A percentile compares a stretch with the other conserved stretches of the same genome.
Conservation (phyloP, 1,140 invertebrate genomes). For the Ladona fulva region DNA sequence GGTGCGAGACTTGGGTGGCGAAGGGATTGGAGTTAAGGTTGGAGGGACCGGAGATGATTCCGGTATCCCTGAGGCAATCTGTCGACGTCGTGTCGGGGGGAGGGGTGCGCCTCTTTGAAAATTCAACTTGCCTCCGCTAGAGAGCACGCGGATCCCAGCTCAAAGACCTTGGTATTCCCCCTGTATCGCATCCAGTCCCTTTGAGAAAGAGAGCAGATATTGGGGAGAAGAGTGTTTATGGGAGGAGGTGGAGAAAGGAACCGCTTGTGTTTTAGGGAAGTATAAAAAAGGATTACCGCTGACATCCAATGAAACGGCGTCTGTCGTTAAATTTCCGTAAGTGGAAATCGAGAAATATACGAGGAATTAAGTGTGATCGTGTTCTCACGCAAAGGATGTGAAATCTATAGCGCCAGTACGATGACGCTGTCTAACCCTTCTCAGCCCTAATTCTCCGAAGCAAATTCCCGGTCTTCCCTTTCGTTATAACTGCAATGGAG, state of each 20-base stretch:
- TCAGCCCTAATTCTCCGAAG: too few species aligned
- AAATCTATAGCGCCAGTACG: too few species aligned
- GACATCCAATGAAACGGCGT: neutral
- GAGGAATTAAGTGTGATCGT: too few species aligned
- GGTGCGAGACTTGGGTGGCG: neutral
- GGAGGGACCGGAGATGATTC: neutral
- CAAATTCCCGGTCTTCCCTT: too few species aligned
- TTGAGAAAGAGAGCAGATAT: neutral
- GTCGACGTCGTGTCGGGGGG: neutral
- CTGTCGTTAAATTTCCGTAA: too few species aligned
- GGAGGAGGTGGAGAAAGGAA: neutral
- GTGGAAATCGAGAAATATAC: too few species aligned
- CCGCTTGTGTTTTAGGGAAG: neutral
- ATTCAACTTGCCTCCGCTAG: neutral
- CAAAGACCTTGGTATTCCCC: neutral
- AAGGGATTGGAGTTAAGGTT: neutral
- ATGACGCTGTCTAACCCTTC: too few species aligned
- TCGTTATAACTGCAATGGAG: too few species aligned
- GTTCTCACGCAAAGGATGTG: too few species aligned
- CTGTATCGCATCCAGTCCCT: neutral
- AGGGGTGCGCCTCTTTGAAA: neutral
- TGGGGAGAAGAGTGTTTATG: neutral
- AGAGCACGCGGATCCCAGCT: neutral
- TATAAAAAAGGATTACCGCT: neutral
- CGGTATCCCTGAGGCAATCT: neutral